These are phyloP conservation scores for Scomber japonicus DNA, from an alignment of 2,113 vertebrate species.

Conservation along the genomic window DNA sequence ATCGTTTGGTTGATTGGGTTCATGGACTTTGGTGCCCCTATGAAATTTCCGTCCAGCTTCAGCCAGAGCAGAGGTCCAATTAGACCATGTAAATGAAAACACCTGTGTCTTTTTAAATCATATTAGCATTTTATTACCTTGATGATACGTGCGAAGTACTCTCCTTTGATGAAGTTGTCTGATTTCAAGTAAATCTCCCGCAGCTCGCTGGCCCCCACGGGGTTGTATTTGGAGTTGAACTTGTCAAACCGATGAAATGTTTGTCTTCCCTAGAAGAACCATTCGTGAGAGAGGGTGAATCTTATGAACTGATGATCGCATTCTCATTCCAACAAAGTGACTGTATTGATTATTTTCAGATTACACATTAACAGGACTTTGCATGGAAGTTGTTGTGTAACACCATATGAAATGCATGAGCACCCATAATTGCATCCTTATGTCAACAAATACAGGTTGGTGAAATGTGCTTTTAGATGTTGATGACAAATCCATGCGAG, in stretches of 20 bases:
- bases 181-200: slow-evolving; percentile 97
- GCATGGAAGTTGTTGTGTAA: slow-evolving; percentile 29
- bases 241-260: slow-evolving; percentile 99
- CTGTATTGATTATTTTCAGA: slow-evolving; percentile 34
- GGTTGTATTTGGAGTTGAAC: slow-evolving; percentile 99
- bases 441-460: slow-evolving; percentile 23
- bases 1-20: not conserved
- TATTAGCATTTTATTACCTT: slow-evolving; percentile 85
- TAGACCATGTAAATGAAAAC: not conserved
- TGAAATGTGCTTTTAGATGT: slow-evolving; percentile 14
- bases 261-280: slow-evolving; percentile 90
- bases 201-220: slow-evolving; percentile 96
- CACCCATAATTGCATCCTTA: slow-evolving; percentile 28
- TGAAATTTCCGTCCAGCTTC: not conserved
- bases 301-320: slow-evolving; percentile 6
- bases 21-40: not conserved
- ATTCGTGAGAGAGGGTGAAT: slow-evolving; percentile 30
- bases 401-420: slow-evolving; percentile 36
- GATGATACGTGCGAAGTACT: slow-evolving; percentile 97
- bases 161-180: slow-evolving; percentile 94
- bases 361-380: slow-evolving; percentile 8
- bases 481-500: slow-evolving; percentile 6
- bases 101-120: fast-evolving
- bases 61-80: not conserved
- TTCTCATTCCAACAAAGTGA: slow-evolving; percentile 36